phyloP scores from a whole-genome alignment of 2,888 invertebrate genomes.

The Chrysina gloriosa region DNA sequence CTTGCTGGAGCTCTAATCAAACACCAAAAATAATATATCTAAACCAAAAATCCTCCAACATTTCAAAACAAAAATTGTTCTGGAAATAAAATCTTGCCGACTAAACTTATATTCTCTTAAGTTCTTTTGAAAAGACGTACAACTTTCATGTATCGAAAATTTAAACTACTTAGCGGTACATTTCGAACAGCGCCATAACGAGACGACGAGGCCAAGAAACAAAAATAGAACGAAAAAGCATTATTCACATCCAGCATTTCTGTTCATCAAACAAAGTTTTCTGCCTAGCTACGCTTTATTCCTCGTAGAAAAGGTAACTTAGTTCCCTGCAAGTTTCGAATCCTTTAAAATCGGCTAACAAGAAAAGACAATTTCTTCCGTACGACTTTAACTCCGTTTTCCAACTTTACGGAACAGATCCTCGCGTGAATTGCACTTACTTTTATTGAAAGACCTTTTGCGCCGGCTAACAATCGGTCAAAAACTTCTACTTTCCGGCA shows the following conservation, averaged over 20 bases:
- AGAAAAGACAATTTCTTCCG: slow-evolving; percentile 35
- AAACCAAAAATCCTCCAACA: no score
- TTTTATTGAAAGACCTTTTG: slow-evolving; percentile 30
- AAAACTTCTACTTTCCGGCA: slow-evolving; percentile 10
- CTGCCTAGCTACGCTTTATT: slow-evolving; percentile 36
- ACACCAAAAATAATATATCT: no score
- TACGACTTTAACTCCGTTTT: slow-evolving; percentile 29
- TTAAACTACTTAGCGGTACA: slow-evolving; percentile 22
- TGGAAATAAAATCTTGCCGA: no score
- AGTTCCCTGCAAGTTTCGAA: slow-evolving; percentile 33
- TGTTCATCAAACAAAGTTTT: slow-evolving; percentile 36
- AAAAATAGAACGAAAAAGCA: slow-evolving; percentile 16
- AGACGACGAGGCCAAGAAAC: slow-evolving; percentile 6
- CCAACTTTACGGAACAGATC: slow-evolving; percentile 25
- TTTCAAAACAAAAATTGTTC: no score
- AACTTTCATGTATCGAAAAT: slow-evolving; percentile 20
- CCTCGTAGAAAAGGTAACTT: slow-evolving; percentile 27
- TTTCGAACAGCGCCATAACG: slow-evolving; percentile 16
- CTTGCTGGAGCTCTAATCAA: no score
- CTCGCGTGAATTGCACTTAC: slow-evolving; percentile 21
- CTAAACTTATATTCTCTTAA: background rate
- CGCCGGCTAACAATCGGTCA: slow-evolving; percentile 25
- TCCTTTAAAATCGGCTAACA: slow-evolving; percentile 38
- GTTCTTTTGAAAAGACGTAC: background rate
- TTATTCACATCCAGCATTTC: slow-evolving; percentile 20